Evolutionary conservation across 2,797 vertebrate species (phyloP).

Genomic region (Geotrypetes seraphini): DNA sequence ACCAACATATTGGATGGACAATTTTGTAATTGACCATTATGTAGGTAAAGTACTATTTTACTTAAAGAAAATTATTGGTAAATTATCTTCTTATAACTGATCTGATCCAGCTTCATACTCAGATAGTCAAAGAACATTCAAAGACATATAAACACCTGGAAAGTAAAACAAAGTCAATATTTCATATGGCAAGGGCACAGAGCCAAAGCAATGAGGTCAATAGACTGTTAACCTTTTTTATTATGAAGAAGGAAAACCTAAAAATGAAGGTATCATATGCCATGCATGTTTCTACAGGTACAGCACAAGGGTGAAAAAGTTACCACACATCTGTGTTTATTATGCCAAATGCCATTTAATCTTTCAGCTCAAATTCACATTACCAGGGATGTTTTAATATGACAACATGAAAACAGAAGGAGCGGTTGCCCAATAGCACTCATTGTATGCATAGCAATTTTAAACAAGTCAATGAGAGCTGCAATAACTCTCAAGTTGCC

Average conservation of each 20-base stretch:
- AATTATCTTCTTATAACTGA: too few species aligned
- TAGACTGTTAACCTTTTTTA: too few species aligned
- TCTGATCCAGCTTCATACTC: too few species aligned
- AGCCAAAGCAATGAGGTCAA: too few species aligned
- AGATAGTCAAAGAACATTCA: too few species aligned
- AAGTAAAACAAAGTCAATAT: too few species aligned
- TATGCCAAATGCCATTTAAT: conserved; percentile 52
- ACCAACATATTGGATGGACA: too few species aligned
- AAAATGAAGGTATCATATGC: not conserved
- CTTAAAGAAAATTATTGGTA: too few species aligned
- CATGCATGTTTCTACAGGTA: conserved; percentile 65
- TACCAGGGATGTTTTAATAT: conserved; percentile 53
- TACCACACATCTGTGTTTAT: conserved; percentile 59
- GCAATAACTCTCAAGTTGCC: conserved; percentile 45
- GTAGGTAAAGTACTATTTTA: too few species aligned
- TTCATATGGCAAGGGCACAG: too few species aligned
- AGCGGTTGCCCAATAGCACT: conserved; percentile 36
- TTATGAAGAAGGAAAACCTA: conserved; percentile 16
- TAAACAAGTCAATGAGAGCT: conserved; percentile 48
- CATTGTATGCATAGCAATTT: conserved; percentile 58
- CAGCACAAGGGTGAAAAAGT: conserved; percentile 44
- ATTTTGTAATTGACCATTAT: too few species aligned
- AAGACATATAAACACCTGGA: too few species aligned
- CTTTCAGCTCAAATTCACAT: conserved; percentile 32
- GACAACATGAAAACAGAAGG: conserved; percentile 51